Evolutionary conservation across 1,140 invertebrate species (phyloP), one percentile per base, ranked within the genome.

Genomic region (Choristoneura fumiferana): DNA sequence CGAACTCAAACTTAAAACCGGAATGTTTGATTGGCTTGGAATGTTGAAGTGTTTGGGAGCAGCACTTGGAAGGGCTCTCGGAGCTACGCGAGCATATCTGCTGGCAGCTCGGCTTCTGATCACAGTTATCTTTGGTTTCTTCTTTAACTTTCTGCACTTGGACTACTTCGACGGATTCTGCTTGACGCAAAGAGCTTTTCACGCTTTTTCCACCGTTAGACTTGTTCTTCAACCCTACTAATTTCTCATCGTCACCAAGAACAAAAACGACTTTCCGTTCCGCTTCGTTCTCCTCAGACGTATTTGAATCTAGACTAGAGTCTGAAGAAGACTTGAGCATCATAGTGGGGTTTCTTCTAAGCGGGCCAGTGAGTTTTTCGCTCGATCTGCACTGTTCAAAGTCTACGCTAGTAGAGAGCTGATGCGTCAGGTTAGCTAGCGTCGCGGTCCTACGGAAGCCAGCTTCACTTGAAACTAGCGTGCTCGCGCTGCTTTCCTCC

Each of bases 161-260:
- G 4, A 71, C 73, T 2, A 71, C 40, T 10, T 58, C 63, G 9
- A 73, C 14, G 0, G 73, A 69, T 13, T 83, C 84, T 12, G 62
- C 71, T n/a, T 78, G 63, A 10, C 77, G 86, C 3, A 74, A 78
- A 5, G 85, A 81, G 52, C 76, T 81, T 38, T 86, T 89, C 3
- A 84, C 81, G 49, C 71, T 73, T 37, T 83, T 84, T 4, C 81
- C 78, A n/a, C 71, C 78, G 13, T 62, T 78, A 1, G 83, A 84
- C 39, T 87, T 89, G 57, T 90, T 91, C 67, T 92, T 92, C 40
- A 91, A 67, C 8, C 90, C 87, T 8, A 93, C 89, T 54, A 93
- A 71, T 66, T 92, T 91, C 45, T 95, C 94, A 75, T 95, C 92
- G 52, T 94, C 94, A n/a, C 95, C 95, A 9, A 95, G 84, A 8